Conservation (phyloP, 2,888 invertebrate genomes). For the Brachypalpus laphriformis region DNA sequence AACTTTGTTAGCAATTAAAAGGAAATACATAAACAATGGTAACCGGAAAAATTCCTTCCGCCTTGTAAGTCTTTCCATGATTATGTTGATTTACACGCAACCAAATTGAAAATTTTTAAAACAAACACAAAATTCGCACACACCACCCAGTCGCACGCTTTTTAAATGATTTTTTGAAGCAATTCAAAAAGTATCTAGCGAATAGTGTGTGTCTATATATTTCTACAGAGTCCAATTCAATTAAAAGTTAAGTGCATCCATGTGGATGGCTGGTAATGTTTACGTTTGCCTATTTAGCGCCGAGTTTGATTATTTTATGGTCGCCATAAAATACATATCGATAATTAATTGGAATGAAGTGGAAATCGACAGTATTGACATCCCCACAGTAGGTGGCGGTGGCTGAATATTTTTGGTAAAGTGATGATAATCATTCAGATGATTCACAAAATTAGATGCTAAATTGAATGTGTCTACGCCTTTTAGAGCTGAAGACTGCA, state of each 20-base stretch:
- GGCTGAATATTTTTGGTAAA: conserved; percentile 11
- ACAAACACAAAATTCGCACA: not conserved
- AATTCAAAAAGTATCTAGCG: not conserved
- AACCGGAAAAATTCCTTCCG: conserved; percentile 57
- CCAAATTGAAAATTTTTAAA: not conserved
- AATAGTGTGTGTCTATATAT: not conserved
- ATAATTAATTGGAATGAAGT: conserved; percentile 39
- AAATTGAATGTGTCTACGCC: not conserved
- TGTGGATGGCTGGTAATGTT: conserved; percentile 30
- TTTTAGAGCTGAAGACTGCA: not conserved
- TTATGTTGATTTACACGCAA: conserved; percentile 31
- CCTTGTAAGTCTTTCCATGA: conserved; percentile 17
- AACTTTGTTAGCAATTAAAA: conserved; percentile 1
- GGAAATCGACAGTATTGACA: conserved; percentile 14
- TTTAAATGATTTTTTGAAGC: not conserved
- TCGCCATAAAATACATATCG: conserved; percentile 15
- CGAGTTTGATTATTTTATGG: conserved; percentile 39
- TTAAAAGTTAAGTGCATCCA: conserved; percentile 32
- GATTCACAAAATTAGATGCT: conserved; percentile 26
- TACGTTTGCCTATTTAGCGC: conserved; percentile 29
- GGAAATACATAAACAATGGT: conserved; percentile 49
- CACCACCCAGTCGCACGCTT: conserved; percentile 6
- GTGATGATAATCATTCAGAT: conserved; percentile 1
- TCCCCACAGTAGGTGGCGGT: conserved; percentile 28
- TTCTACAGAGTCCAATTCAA: conserved; percentile 13